Conservation (phyloP, 2,797 vertebrate genomes). For the Oreochromis grahami region DNA sequence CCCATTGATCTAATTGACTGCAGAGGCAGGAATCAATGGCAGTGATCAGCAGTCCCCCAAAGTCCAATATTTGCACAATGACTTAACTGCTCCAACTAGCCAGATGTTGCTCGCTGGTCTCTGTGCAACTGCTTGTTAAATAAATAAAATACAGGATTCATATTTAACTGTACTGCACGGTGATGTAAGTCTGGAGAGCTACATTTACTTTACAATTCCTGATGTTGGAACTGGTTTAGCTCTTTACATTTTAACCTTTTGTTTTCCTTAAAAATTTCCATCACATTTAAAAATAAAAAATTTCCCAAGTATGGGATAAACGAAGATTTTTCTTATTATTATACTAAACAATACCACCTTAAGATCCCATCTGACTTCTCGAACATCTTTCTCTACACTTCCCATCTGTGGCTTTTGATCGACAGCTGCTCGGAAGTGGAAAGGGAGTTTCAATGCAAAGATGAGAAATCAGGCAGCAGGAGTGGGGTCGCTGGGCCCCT, state of each 20-base stretch:
- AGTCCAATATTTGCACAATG: conserved; percentile 63
- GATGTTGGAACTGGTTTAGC: neutral
- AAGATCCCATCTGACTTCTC: neutral
- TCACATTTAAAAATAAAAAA: neutral
- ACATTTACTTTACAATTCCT: neutral
- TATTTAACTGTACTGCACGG: neutral
- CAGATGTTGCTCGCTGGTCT: conserved; percentile 54
- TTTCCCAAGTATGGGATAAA: neutral
- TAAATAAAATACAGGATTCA: neutral
- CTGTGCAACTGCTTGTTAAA: neutral
- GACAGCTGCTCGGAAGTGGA: conserved; percentile 68
- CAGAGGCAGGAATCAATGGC: conserved; percentile 69
- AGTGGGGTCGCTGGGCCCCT: conserved; percentile 39
- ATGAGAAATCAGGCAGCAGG: conserved; percentile 64
- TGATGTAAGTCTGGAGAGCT: neutral
- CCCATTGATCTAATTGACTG: conserved; percentile 77
- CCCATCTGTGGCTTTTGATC: conserved; percentile 74
- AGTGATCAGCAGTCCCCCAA: conserved; percentile 75
- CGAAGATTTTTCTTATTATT: neutral
- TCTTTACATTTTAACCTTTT: neutral
- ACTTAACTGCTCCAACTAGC: conserved; percentile 39
- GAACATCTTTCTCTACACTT: conserved; percentile 36
- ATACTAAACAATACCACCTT: neutral
- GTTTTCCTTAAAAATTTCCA: neutral
- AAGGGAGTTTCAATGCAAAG: conserved; percentile 43